Evolutionary conservation across 1,140 invertebrate genomes (phyloP).

Genomic region (Ridgeia piscesae): DNA sequence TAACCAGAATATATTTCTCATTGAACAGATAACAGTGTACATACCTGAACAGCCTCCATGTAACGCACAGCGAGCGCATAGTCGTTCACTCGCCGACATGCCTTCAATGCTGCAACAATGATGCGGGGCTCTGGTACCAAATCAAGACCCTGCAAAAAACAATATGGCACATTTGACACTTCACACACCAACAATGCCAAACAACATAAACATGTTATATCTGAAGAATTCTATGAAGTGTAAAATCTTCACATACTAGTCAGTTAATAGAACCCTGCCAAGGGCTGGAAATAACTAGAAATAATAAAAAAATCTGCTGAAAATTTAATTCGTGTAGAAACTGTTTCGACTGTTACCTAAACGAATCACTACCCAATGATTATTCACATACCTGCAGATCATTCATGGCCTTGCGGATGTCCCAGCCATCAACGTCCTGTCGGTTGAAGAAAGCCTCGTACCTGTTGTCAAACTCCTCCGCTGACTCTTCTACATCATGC

Average conservation of each 20-base stretch:
- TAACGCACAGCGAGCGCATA: slow-evolving; percentile 88
- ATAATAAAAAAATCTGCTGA: background rate
- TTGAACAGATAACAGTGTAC: background rate
- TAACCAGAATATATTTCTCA: background rate
- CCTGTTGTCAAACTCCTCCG: slow-evolving; percentile 74
- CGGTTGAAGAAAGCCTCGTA: slow-evolving; percentile 86
- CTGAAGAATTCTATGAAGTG: too few species aligned
- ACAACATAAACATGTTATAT: background rate
- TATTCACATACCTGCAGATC: slow-evolving; percentile 40
- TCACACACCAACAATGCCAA: background rate
- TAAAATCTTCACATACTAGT: background rate
- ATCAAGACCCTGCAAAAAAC: slow-evolving; percentile 74
- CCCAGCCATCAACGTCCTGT: slow-evolving; percentile 93
- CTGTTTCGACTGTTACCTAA: background rate
- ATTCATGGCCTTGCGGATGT: slow-evolving; percentile 73
- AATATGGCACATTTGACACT: slow-evolving; percentile 33
- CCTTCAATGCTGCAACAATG: slow-evolving; percentile 85
- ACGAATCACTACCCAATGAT: background rate
- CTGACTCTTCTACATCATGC: slow-evolving; percentile 40
- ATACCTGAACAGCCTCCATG: slow-evolving; percentile 85
- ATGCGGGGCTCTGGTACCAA: slow-evolving; percentile 93
- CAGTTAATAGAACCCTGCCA: too few species aligned
- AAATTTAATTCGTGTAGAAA: too few species aligned
- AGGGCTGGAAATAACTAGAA: background rate
- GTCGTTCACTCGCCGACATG: slow-evolving; percentile 91